Base-by-base conservation (phyloP, 2,113 vertebrate species). In the Maccullochella peelii region DNA sequence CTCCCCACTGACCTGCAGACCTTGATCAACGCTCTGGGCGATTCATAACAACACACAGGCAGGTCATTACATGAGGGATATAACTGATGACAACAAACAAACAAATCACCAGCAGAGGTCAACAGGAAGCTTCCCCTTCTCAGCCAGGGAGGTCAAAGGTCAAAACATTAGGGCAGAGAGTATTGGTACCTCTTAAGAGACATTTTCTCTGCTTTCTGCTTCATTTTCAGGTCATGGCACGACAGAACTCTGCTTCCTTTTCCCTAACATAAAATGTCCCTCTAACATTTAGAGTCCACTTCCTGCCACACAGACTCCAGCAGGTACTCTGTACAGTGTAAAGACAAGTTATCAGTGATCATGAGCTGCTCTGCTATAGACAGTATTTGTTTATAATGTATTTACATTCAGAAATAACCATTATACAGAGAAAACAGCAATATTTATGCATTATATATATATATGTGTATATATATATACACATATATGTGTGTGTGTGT, bases 1-100 rank as follows among this genome's bases (percentile, higher is more conserved):
- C 88, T 90, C 82, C 86, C 84, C 0, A 62, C 73, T 84, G 90
- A 89, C 86, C 79, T 25, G 21, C 78, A 83, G 84, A 86, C 84
- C 88, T 85, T 77, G 80, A 88, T 79, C 70, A 63, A 8, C 27
- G 49, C 86, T 63, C 12, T 0, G 47, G 66, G 81, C 72, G 59
- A 71, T 82, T 88, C 69, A 65, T 68, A 75, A 66, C 71, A 73
- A 2, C 44, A 66, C 15, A 30, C 69, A 72, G 76, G 33, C 75
- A 54, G 70, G 70, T 82, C 66, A 14, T 79, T 69, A 82, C 72
- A 42, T 5, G 14, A 76, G 79, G 40, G 65, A 65, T 4, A 25
- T 23, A 59, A 11, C 33, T 54, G 72, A 80, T 61, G 76, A 80
- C 73, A 69, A 68, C 73, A 58, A 79, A 63, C 57, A 65, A 44